phyloP scores from a whole-genome alignment of 2,888 invertebrate species.

The Bursaphelenchus okinawaensis region DNA sequence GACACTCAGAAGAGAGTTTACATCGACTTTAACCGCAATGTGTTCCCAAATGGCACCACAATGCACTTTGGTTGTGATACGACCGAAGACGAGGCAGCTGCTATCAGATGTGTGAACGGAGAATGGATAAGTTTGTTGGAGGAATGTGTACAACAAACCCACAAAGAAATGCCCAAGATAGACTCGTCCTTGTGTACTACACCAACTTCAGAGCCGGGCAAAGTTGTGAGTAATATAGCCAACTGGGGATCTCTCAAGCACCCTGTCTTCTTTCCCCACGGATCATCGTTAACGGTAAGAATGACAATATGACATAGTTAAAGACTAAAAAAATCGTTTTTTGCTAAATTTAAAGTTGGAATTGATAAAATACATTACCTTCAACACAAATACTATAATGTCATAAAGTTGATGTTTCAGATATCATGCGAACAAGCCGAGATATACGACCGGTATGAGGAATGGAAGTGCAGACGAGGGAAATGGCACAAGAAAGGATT shows the following conservation, averaged over 20 bases:
- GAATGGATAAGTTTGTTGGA: conserved; percentile 50
- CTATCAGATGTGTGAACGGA: conserved; percentile 50
- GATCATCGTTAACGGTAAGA: conserved; percentile 30
- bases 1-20: conserved; percentile 17
- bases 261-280: conserved; percentile 43
- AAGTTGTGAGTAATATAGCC: conserved; percentile 32
- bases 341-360: no score
- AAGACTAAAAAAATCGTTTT: no score
- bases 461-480: conserved; percentile 43
- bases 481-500: conserved; percentile 41
- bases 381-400: neutral
- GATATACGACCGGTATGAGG: conserved; percentile 16
- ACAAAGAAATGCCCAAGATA: neutral
- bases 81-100: conserved; percentile 32
- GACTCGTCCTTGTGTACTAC: conserved; percentile 19
- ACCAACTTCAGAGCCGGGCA: conserved; percentile 8
- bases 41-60: conserved; percentile 55
- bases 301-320: no score
- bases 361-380: no score
- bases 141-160: conserved; percentile 27
- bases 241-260: conserved; percentile 31
- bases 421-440: conserved; percentile 2
- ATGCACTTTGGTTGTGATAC: conserved; percentile 42
- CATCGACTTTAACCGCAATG: conserved; percentile 26
- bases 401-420: conserved; percentile 1